Evolutionary conservation across 2,888 invertebrate species (phyloP).

Genomic region (Nephrocerus scutellatus): DNA sequence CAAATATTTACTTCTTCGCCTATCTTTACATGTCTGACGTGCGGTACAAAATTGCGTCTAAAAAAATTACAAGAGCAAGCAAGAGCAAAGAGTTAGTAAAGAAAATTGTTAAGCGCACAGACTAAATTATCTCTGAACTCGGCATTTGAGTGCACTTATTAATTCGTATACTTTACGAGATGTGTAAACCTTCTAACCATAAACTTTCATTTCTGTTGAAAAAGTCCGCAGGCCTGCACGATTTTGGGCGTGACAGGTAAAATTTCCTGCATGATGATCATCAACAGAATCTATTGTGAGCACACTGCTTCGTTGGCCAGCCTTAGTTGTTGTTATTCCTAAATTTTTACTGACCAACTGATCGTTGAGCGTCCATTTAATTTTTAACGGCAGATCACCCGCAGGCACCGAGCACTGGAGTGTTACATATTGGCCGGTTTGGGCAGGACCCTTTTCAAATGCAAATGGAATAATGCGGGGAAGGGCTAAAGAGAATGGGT

Average conservation of each 20-base stretch:
- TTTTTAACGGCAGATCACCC: slow-evolving; percentile 72
- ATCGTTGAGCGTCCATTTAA: slow-evolving; percentile 66
- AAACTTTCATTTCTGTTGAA: slow-evolving; percentile 63
- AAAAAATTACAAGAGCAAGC: too few species aligned
- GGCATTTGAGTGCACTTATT: too few species aligned
- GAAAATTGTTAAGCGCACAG: too few species aligned
- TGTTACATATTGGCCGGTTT: slow-evolving; percentile 62
- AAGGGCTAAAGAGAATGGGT: slow-evolving; percentile 57
- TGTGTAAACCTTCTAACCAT: slow-evolving; percentile 62
- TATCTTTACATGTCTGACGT: too few species aligned
- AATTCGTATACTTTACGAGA: too few species aligned
- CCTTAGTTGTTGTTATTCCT: slow-evolving; percentile 52
- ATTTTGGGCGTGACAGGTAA: slow-evolving; percentile 68
- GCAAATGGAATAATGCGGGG: slow-evolving; percentile 76
- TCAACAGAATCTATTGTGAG: slow-evolving; percentile 58
- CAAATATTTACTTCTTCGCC: too few species aligned
- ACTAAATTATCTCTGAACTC: too few species aligned
- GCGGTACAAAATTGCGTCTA: too few species aligned
- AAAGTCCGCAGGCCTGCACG: slow-evolving; percentile 62
- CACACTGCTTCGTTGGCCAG: slow-evolving; percentile 53
- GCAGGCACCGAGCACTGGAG: slow-evolving; percentile 65
- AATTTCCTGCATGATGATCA: slow-evolving; percentile 65
- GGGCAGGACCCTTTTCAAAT: slow-evolving; percentile 68
- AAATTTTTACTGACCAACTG: slow-evolving; percentile 51
- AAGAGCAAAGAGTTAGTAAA: too few species aligned